phyloP scores from a whole-genome alignment of 2,797 vertebrate species.

The Chanos chanos region DNA sequence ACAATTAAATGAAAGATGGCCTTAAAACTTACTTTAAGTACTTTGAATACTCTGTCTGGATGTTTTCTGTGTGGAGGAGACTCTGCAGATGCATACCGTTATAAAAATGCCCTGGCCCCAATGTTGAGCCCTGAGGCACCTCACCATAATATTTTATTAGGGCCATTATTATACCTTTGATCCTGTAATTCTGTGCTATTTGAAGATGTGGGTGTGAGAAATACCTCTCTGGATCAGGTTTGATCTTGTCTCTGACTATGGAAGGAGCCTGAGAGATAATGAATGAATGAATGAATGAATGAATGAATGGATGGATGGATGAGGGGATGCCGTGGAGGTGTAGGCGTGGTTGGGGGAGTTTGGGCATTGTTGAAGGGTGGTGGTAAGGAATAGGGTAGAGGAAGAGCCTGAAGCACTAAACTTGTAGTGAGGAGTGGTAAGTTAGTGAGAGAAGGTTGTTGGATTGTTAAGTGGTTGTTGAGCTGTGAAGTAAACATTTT shows the following conservation, averaged over 20 bases:
- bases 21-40: too few relatives aligned
- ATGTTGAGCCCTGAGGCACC: neutral
- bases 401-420: too few relatives aligned
- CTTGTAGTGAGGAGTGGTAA: too few relatives aligned
- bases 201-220: constrained; percentile 66
- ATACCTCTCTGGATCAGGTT: constrained; percentile 66
- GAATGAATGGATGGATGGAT: constrained; percentile 1
- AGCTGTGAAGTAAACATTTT: too few relatives aligned
- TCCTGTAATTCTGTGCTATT: constrained; percentile 54
- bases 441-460: too few relatives aligned
- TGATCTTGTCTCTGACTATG: constrained; percentile 56
- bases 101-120: constrained; percentile 1
- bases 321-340: neutral
- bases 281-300: constrained; percentile 4
- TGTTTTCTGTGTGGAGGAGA: too few relatives aligned
- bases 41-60: too few relatives aligned
- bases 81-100: constrained; percentile 6
- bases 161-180: constrained; percentile 63
- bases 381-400: neutral
- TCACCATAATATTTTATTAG: constrained; percentile 60
- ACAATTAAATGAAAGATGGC: too few relatives aligned
- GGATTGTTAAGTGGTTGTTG: too few relatives aligned
- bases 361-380: neutral
- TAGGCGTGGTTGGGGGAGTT: neutral
- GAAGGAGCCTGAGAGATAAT: constrained; percentile 9